These are phyloP conservation scores for Netelia inedita DNA, from an alignment of 2,888 invertebrate species.

Conservation along the genomic window DNA sequence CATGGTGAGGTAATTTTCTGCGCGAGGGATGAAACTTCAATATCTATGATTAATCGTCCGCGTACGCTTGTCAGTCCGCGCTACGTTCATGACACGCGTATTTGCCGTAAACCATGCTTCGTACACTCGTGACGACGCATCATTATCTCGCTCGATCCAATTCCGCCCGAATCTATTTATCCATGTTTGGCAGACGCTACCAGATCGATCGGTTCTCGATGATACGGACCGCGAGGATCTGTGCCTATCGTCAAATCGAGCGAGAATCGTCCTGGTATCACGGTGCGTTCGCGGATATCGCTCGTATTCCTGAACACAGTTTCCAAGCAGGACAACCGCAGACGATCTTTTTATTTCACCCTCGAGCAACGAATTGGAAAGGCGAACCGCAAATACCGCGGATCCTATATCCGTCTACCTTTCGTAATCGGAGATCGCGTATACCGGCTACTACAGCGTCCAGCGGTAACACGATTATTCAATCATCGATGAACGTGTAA, in stretches of 20 bases:
- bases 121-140: constrained; percentile 32
- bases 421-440: constrained; percentile 50
- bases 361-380: constrained; percentile 44
- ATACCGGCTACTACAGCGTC: neutral
- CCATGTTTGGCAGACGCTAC: constrained; percentile 16
- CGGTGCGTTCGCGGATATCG: neutral
- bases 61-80: constrained; percentile 6
- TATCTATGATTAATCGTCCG: constrained; percentile 45
- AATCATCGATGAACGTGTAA: constrained; percentile 30
- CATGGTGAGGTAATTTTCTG: neutral
- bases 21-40: constrained; percentile 30
- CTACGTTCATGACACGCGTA: neutral
- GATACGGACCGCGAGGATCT: constrained; percentile 31
- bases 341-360: constrained; percentile 36
- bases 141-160: constrained; percentile 45
- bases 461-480: constrained; percentile 48
- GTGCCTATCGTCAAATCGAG: neutral
- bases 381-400: constrained; percentile 45
- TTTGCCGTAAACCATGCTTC: too few species aligned
- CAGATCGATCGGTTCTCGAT: constrained; percentile 37
- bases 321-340: constrained; percentile 44
- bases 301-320: constrained; percentile 3
- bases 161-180: constrained; percentile 46
- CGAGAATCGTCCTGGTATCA: constrained; percentile 14
- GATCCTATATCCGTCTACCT: constrained; percentile 26